phyloP scores from a whole-genome alignment of 2,797 vertebrate species.

The Poecilia gillii region DNA sequence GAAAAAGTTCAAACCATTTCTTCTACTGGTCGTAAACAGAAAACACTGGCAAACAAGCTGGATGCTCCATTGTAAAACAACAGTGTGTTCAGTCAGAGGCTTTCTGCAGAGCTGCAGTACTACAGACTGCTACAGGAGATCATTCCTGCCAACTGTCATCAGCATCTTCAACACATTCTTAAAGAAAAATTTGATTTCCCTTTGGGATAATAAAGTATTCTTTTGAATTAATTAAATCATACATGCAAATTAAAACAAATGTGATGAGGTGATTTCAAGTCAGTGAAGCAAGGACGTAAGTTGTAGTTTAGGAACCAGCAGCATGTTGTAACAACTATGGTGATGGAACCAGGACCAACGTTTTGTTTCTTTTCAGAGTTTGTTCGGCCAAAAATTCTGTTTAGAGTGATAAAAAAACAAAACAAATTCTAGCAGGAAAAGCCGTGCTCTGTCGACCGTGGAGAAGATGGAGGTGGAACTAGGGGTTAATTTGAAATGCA shows the following conservation, averaged over 20 bases:
- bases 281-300: neutral
- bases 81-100: too few species aligned
- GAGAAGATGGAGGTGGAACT: constrained; percentile 39
- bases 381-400: constrained; percentile 6
- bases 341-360: neutral
- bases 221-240: too few species aligned
- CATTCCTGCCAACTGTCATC: too few species aligned
- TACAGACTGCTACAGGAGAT: too few species aligned
- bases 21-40: neutral
- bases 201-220: too few species aligned
- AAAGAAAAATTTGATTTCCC: too few species aligned
- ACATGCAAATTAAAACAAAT: neutral
- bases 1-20: neutral
- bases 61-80: neutral
- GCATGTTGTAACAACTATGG: neutral
- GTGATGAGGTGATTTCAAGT: neutral
- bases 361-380: neutral
- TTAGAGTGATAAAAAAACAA: neutral
- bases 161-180: too few species aligned
- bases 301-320: neutral
- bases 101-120: too few species aligned
- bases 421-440: neutral
- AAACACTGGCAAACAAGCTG: neutral
- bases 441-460: constrained; percentile 34
- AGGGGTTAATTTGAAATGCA: constrained; percentile 71